Evolutionary conservation across 1,140 invertebrate species (phyloP).

Genomic region (Pemphigus obesinymphae): DNA sequence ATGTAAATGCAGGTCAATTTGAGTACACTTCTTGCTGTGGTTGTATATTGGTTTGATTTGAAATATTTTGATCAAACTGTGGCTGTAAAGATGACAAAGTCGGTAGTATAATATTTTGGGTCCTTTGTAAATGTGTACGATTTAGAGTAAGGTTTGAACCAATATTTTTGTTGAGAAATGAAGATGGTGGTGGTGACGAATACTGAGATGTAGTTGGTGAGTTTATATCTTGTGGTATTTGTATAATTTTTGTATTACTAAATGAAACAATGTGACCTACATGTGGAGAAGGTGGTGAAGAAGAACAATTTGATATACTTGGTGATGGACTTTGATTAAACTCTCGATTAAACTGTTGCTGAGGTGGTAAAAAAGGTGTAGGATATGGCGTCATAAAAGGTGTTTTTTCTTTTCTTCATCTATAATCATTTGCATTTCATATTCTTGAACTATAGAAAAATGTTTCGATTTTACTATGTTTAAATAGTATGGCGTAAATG

Average conservation of each 20-base stretch:
- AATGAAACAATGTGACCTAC: neutral
- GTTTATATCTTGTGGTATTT: neutral
- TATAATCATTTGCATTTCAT: constrained; percentile 25
- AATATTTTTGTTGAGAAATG: neutral
- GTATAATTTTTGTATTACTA: neutral
- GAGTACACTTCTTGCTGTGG: neutral
- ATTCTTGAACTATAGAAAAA: constrained; percentile 12
- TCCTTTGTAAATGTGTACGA: neutral
- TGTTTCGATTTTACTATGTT: constrained; percentile 5
- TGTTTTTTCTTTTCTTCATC: constrained; percentile 11
- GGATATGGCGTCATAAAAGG: constrained; percentile 15
- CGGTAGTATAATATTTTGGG: neutral
- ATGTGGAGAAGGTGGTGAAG: neutral
- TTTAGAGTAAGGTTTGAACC: neutral
- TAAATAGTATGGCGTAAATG: constrained; percentile 12
- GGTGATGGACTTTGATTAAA: neutral
- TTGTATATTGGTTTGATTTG: constrained; percentile 3
- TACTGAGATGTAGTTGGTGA: neutral
- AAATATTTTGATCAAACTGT: neutral
- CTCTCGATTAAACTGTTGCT: neutral
- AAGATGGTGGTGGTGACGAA: neutral
- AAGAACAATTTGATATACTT: constrained; percentile 8
- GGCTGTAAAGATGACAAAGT: neutral
- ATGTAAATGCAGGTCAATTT: neutral
- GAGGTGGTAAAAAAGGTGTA: neutral